Evolutionary conservation across 2,888 invertebrate species (phyloP), one percentile per base, ranked within the genome.

Genomic region (Ochropacha duplaris): DNA sequence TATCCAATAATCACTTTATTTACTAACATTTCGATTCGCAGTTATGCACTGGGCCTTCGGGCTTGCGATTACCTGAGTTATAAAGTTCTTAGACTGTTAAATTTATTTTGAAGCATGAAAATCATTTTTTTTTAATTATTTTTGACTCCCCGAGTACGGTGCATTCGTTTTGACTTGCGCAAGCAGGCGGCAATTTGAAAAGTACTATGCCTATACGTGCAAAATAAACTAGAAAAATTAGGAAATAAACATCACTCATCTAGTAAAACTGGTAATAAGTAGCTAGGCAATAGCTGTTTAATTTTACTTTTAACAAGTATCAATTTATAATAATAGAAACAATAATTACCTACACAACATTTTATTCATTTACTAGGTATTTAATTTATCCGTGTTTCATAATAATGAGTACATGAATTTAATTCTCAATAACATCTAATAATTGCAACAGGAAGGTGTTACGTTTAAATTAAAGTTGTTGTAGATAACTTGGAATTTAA

Each of bases 401-500:
- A n/a, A 44, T 44, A 44, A 22, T 50, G n/a, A 50, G 24, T 24
- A 50, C 26, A 44, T 50, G 50, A 26, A 28, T 51, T 51, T 26
- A 16, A 26, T 51, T 16, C n/a, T 28, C 26, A 28, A 31, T 52
- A 31, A 31, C 19, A 52, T 52, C 52, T 52, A 24, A 31, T 31
- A 31, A 52, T 52, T 31, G 31, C 31, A 31, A 34, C 31, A 19
- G 52, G 22, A 52, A n/a, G 26, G 24, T 16, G n/a, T 26, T 26
- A 26, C 39, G 31, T 58, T 49, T 24, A 31, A 24, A 19, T 50
- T 34, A 56, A 54, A 55, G 55, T 56, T 31, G 57, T 49, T 54
- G 26, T 58, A 51, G 36, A 49, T 55, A 50, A 36, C 52, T 44
- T 39, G 50, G 49, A 44, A 60, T 58, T 55, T 36, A 49, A 51